Evolutionary conservation across 2,888 invertebrate species (phyloP), one percentile per base, ranked within the genome.

Genomic region (Eupithecia subfuscata): DNA sequence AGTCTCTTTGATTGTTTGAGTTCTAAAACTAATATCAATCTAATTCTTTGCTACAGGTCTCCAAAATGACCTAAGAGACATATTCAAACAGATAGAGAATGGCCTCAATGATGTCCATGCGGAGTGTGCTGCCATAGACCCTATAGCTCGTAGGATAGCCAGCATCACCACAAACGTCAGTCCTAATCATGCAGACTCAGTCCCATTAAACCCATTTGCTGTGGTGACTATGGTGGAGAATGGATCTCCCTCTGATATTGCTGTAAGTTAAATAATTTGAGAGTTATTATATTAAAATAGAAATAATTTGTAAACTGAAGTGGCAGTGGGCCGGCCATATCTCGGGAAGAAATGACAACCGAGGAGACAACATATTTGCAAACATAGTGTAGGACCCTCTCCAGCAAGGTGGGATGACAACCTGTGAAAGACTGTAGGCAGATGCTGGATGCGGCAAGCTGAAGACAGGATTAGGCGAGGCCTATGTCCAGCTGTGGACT

Each of bases 211-310:
- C 56, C 81, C 79, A 69, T 97, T 98, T 91, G 97, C 97, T 0
- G 95, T 95, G 82, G 96, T 98, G 1, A 97, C 97, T 78, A 89
- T 96, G 73, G 97, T 98, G 9, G 96, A 96, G 69, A 91, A 95
- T 69, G 97, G 96, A 40, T 98, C 98, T 0, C 98, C 98, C 16
- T 98, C 98, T n/a, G 97, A 97, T 85, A 89, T 95, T 81, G 97
- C 97, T 71, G 98, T 98, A 91, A 95, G 96, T 90, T n/a, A 9
- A 52, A n/a, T 3, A 52, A n/a, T 18, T 48, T 45, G 5, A 45
- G 18, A 18, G 7, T 2, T 7, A 18, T 18, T 48, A 18, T 18
- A 16, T 16, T 22, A 11, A 56, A 56, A 11, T 56, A 22, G 52
- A 37, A 30, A 30, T 1, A 30, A 30, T 30, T 30, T 2, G 30